Base-by-base conservation (phyloP, 2,888 invertebrate genomes). In the Hololepta plana region DNA sequence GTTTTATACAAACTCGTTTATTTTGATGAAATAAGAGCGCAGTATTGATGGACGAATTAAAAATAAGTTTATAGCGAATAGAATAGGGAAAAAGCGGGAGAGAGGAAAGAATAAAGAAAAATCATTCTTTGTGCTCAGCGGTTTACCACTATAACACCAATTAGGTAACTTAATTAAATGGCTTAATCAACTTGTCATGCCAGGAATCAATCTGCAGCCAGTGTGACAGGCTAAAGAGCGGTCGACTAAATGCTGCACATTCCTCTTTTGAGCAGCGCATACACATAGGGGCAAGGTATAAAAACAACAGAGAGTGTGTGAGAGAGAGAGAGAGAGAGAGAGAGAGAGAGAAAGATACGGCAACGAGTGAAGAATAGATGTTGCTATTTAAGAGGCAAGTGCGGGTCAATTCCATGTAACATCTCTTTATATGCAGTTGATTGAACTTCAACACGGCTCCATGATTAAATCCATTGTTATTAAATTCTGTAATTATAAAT, bases 81-180 rank as follows among this genome's bases (percentile, higher is more conserved):
- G n/a, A n/a, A n/a, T n/a, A n/a, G n/a, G n/a, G n/a, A n/a, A n/a
- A n/a, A n/a, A n/a, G n/a, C n/a, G n/a, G n/a, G n/a, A n/a, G n/a
- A n/a, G n/a, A n/a, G n/a, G n/a, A n/a, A n/a, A n/a, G n/a, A n/a
- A n/a, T n/a, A n/a, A n/a, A n/a, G n/a, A n/a, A n/a, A n/a, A n/a
- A n/a, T n/a, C n/a, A n/a, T n/a, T n/a, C n/a, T n/a, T n/a, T n/a
- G n/a, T n/a, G 33, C 34, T 32, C 27, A 39, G 43, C 42, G 39
- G 44, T 45, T 42, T 40, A 39, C 44, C 46, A 45, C 43, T 42
- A 44, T 35, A 40, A 43, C 40, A 42, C 48, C 57, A 60, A 60
- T 60, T 60, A 61, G 60, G 59, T 57, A 56, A 59, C 60, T 60
- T 60, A 60, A 61, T 61, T 60, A 60, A 59, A 54, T 55, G 55